phyloP scores from a whole-genome alignment of 2,113 vertebrate species.

The Acanthochromis polyacanthus region DNA sequence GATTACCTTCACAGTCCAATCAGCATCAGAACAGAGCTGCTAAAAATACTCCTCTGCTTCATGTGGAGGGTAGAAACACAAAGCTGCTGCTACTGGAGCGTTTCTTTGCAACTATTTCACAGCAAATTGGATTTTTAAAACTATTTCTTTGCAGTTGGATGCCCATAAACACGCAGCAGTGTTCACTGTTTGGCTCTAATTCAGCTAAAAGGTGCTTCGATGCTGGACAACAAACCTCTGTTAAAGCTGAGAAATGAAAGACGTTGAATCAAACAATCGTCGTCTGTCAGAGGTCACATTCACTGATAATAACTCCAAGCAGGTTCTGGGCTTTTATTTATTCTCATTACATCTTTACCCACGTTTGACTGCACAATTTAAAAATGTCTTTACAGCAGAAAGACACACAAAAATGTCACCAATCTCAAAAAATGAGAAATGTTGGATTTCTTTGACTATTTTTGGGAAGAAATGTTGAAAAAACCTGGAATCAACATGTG shows the following conservation, averaged over 20 bases:
- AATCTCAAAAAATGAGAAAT: too few relatives aligned
- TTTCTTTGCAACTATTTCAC: background rate
- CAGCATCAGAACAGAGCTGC: slow-evolving; percentile 38
- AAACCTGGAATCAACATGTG: too few relatives aligned
- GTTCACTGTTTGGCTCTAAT: slow-evolving; percentile 11
- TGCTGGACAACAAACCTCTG: background rate
- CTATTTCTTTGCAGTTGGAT: background rate
- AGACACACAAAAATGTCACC: too few relatives aligned
- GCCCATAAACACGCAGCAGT: background rate
- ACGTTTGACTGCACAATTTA: too few relatives aligned
- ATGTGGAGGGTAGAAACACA: slow-evolving; percentile 4
- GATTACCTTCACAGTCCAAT: slow-evolving; percentile 39
- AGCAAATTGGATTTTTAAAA: background rate
- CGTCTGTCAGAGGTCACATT: background rate
- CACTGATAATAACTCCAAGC: background rate
- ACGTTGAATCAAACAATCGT: background rate
- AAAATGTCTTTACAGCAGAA: too few relatives aligned
- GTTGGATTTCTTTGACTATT: too few relatives aligned
- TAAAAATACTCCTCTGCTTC: slow-evolving; percentile 41
- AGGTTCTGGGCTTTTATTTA: too few relatives aligned
- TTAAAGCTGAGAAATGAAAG: background rate
- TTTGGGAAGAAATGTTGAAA: too few relatives aligned
- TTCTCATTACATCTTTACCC: background rate
- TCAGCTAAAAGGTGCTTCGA: background rate
- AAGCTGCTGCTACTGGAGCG: background rate